These are phyloP conservation scores for Cerceris ruficornis DNA, from an alignment of 2,888 invertebrate genomes.

Conservation along the genomic window DNA sequence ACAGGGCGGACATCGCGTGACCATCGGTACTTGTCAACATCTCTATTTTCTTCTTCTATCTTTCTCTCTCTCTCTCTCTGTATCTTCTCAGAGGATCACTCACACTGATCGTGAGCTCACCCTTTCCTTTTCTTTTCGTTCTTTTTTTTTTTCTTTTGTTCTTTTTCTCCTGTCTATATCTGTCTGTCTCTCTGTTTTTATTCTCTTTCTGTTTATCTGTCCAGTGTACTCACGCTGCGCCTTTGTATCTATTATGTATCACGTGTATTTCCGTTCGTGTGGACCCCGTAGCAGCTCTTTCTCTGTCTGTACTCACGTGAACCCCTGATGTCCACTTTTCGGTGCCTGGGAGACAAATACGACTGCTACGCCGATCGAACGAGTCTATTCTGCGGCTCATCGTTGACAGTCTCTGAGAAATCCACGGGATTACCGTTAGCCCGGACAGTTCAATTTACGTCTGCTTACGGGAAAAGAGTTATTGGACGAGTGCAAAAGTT, in stretches of 20 bases:
- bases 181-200: conserved; percentile 31
- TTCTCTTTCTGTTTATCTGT: conserved; percentile 21
- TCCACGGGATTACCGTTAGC: background rate
- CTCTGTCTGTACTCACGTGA: conserved; percentile 7
- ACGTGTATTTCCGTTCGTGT: conserved; percentile 15
- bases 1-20: conserved; percentile 89
- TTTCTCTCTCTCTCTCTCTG: conserved; percentile 2
- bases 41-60: conserved; percentile 45
- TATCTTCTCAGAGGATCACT: background rate
- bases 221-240: conserved; percentile 20
- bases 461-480: background rate
- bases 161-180: conserved; percentile 23
- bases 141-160: conserved; percentile 25
- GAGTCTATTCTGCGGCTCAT: conserved; percentile 10
- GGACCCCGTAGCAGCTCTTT: conserved; percentile 7
- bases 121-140: background rate
- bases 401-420: conserved; percentile 4
- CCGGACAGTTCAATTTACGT: background rate
- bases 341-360: background rate
- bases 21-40: conserved; percentile 77
- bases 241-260: conserved; percentile 21
- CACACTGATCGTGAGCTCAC: conserved; percentile 1
- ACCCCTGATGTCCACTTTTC: conserved; percentile 39
- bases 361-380: background rate
- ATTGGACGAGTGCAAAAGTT: background rate